Conservation (phyloP, 92 coral and sea anemone genomes). For the Palythoa grandiflora region DNA sequence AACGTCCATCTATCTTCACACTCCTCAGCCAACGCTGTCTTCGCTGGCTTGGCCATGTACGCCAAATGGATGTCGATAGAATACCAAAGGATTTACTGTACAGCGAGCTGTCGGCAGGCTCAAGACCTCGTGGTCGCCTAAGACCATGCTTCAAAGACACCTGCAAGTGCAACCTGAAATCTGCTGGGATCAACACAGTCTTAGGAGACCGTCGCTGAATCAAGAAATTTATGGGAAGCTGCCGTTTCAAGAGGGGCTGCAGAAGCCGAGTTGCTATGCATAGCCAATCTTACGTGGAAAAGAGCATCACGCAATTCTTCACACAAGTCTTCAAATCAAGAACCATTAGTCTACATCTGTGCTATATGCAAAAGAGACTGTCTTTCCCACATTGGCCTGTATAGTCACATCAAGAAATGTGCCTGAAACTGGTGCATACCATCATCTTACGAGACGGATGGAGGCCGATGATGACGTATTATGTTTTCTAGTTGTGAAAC, state of each 20-base stretch:
- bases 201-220: neutral
- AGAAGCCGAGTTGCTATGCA: too few species aligned
- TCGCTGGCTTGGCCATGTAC: conserved; percentile 8
- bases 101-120: neutral
- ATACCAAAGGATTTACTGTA: neutral
- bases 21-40: conserved; percentile 14
- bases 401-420: too few species aligned
- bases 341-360: too few species aligned
- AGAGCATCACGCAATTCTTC: neutral
- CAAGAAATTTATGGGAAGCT: neutral
- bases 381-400: too few species aligned
- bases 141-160: conserved; percentile 10
- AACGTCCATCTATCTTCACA: neutral
- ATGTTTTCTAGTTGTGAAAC: too few species aligned
- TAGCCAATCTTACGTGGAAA: too few species aligned
- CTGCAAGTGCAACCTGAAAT: neutral
- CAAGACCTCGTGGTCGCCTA: neutral
- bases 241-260: neutral
- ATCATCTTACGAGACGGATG: too few species aligned
- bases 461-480: too few species aligned
- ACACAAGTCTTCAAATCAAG: too few species aligned
- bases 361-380: too few species aligned
- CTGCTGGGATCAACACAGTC: neutral
- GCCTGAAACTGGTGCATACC: too few species aligned
- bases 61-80: neutral